Evolutionary conservation across 2,113 vertebrate species (phyloP), one percentile per base, ranked within the genome.

Genomic region (Dromaius novaehollandiae): DNA sequence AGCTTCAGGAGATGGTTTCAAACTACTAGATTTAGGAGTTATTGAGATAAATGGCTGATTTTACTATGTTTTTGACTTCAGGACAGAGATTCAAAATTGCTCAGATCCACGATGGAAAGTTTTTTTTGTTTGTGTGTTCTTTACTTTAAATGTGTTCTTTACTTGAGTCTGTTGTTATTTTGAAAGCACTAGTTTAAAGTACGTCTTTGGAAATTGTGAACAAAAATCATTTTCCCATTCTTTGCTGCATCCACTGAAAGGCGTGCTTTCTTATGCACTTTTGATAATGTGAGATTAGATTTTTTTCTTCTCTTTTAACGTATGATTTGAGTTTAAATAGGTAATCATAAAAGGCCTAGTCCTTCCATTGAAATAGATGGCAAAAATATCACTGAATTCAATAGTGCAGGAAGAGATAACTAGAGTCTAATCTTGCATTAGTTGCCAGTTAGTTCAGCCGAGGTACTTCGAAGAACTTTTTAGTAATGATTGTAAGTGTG

Each of bases 211-310:
- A 88, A 87, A 70, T 48, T 0, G 2, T 9, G 13, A 64, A 40
- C 4, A 8, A 13, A 32, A 5, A 2, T 16, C 15, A 13, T 66
- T 61, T n/a, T 19, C 7, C 6, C 0, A 0, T 78, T 71, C 5
- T 1, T 10, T 77, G 22, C 2, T 84, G 5, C 4, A 17, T 64
- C 2, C 66, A 7, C 82, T 78, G n/a, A 64, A 83, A 60, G 30
- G 48, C 1, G 4, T 24, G 7, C 20, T 75, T 93, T 74, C 15
- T 71, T 74, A 68, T 26, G 11, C 9, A 32, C 53, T 40, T 70
- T 70, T 63, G 7, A 28, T 75, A 40, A 63, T 69, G 56, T 13
- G 3, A 56, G 13, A 30, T 3, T 46, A 5, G 7, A 0, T 11
- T 30, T 36, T 69, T 56, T 46, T 11, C 10, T 40, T 71, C 9